phyloP scores from a whole-genome alignment of 1,140 invertebrate species.

The Hyposmocoma kahamanoa region DNA sequence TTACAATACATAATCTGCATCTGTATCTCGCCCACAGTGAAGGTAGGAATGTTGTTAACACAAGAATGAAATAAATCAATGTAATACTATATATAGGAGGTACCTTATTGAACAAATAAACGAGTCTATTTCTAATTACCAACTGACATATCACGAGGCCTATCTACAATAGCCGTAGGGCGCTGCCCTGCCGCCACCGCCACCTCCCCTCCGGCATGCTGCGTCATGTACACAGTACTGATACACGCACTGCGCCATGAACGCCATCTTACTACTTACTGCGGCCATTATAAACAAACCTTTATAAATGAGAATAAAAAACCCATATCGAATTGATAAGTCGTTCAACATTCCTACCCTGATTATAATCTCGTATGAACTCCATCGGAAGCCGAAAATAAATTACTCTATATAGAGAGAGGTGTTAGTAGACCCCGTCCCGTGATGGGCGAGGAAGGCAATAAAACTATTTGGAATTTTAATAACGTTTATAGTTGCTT shows the following conservation, averaged over 20 bases:
- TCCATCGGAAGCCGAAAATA: constrained; percentile 35
- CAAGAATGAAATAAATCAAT: too few relatives aligned
- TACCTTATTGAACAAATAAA: too few relatives aligned
- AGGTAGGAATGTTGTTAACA: too few relatives aligned
- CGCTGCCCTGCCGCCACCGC: neutral
- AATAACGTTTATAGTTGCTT: constrained; percentile 9
- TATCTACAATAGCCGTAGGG: constrained; percentile 21
- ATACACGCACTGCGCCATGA: neutral
- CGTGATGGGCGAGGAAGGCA: constrained; percentile 7
- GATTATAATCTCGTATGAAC: constrained; percentile 26
- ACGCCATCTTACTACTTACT: too few relatives aligned
- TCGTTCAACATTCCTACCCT: constrained; percentile 29
- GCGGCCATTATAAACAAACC: constrained; percentile 2
- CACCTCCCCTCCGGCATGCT: too few relatives aligned
- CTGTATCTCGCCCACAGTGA: too few relatives aligned
- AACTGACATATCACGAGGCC: constrained; percentile 6
- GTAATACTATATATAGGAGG: too few relatives aligned
- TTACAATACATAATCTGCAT: too few relatives aligned
- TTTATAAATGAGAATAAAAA: constrained; percentile 20
- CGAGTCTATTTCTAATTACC: constrained; percentile 4
- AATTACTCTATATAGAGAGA: constrained; percentile 30
- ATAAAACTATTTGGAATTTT: constrained; percentile 20
- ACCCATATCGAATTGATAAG: constrained; percentile 34
- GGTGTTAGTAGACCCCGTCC: constrained; percentile 1
- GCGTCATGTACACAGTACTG: neutral